phyloP scores from a whole-genome alignment of 2,888 invertebrate genomes.

The Lasioglossum leucozonium region DNA sequence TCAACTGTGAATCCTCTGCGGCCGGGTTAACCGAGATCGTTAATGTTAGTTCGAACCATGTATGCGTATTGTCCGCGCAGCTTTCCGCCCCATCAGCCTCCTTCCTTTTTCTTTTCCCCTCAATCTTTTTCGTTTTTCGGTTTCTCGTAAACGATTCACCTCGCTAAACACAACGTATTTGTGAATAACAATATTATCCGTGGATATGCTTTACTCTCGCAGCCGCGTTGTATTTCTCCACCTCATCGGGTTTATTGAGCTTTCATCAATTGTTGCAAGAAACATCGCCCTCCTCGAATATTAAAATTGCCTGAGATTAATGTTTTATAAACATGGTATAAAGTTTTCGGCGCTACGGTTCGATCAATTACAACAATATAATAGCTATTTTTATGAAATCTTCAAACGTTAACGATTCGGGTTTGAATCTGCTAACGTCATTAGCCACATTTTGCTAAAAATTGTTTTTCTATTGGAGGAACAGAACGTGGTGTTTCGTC shows the following conservation, averaged over 20 bases:
- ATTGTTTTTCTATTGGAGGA: too few species aligned
- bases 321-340: too few species aligned
- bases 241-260: background rate
- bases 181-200: background rate
- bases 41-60: constrained; percentile 64
- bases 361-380: too few species aligned
- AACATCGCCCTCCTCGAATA: too few species aligned
- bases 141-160: background rate
- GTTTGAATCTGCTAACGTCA: too few species aligned
- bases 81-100: constrained; percentile 15
- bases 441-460: too few species aligned
- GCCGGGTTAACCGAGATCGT: constrained; percentile 69
- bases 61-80: constrained; percentile 40
- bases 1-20: constrained; percentile 49
- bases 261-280: background rate
- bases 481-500: too few species aligned
- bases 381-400: too few species aligned
- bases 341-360: too few species aligned
- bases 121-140: constrained; percentile 4
- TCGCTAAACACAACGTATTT: background rate
- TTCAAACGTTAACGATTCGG: too few species aligned
- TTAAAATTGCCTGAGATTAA: too few species aligned
- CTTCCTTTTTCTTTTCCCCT: constrained; percentile 13
- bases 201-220: background rate
- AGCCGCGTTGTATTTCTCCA: background rate